Conservation (phyloP, 35 echinoderm and acorn worm genomes). For the Apostichopus parvimensis region DNA sequence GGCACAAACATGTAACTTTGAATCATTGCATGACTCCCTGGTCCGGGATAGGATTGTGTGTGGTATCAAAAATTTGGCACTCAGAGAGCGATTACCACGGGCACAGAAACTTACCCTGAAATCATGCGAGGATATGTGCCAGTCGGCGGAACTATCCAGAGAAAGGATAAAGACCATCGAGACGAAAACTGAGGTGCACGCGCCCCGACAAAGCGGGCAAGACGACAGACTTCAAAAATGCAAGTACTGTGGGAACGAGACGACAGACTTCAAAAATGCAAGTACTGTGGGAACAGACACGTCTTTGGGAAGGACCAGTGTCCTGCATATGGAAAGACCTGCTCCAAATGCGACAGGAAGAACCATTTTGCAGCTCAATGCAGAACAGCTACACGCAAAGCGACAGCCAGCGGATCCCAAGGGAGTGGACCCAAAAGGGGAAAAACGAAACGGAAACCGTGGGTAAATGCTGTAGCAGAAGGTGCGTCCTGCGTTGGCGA, state of each 20-base stretch:
- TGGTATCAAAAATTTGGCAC: background rate
- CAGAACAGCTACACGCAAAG: background rate
- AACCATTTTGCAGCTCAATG: constrained; percentile 67
- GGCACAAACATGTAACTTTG: constrained; percentile 10
- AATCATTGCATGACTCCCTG: background rate
- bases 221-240: background rate
- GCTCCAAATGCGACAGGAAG: constrained; percentile 52
- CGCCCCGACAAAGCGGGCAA: background rate
- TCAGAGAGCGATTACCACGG: background rate
- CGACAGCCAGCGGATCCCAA: background rate
- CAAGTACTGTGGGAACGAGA: background rate
- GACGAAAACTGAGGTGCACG: constrained; percentile 19
- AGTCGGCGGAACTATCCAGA: constrained; percentile 42
- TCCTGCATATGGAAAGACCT: constrained; percentile 66
- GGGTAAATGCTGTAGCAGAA: background rate
- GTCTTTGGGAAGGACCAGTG: constrained; percentile 49
- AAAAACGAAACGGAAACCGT: too few relatives aligned
- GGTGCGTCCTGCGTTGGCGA: background rate
- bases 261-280: background rate
- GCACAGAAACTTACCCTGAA: background rate
- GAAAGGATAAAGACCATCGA: constrained; percentile 22
- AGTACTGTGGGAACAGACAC: background rate
- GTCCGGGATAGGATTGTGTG: background rate
- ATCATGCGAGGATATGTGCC: constrained; percentile 32
- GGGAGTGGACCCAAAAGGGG: background rate